Percentiles rank a stretch among this genome's conserved stretches.
phyloP scores from a whole-genome alignment of 2,888 invertebrate genomes.

The Drosophila mercatorum region DNA sequence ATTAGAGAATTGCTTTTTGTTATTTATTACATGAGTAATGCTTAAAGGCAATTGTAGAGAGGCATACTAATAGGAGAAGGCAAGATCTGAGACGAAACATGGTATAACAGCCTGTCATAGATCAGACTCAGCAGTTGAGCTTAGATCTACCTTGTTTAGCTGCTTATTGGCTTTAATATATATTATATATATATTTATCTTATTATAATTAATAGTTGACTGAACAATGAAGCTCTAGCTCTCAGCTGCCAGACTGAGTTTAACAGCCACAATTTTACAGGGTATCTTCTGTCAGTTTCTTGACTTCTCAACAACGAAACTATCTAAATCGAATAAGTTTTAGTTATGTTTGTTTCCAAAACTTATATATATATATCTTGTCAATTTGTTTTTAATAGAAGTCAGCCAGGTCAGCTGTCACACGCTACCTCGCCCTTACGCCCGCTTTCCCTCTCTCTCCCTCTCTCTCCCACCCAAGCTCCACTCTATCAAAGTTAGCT shows the following conservation, averaged over 20 bases:
- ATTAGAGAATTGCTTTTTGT: not conserved
- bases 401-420: not conserved
- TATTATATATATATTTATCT: too few relatives aligned
- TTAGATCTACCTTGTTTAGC: too few relatives aligned
- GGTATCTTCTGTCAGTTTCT: not conserved
- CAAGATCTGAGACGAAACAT: too few relatives aligned
- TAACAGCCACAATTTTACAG: not conserved
- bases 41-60: too few relatives aligned
- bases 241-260: too few relatives aligned
- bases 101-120: too few relatives aligned
- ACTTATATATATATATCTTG: not conserved
- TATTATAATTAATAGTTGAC: too few relatives aligned
- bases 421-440: not conserved
- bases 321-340: slow-evolving; percentile 3
- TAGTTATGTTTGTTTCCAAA: not conserved
- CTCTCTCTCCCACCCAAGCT: not conserved
- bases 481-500: slow-evolving; percentile 10
- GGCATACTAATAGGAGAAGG: too few relatives aligned
- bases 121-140: too few relatives aligned
- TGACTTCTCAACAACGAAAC: too few relatives aligned
- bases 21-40: not conserved
- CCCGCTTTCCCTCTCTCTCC: not conserved
- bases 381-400: slow-evolving; percentile 6
- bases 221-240: too few relatives aligned
- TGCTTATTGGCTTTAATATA: too few relatives aligned